These are phyloP conservation scores for Nemoura dubitans DNA, from an alignment of 2,888 invertebrate genomes.

Conservation along the genomic window DNA sequence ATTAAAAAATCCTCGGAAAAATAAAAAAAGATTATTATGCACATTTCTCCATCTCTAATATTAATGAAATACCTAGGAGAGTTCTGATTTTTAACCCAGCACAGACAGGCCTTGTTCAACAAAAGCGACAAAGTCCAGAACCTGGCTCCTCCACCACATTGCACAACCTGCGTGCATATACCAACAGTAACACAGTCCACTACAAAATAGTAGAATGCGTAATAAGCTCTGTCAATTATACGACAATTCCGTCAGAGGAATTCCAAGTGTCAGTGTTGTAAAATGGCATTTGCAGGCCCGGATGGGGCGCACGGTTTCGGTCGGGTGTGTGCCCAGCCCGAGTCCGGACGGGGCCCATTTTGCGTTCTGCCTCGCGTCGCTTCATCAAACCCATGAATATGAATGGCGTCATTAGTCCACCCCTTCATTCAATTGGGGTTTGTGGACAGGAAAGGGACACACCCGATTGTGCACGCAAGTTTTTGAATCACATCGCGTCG, in stretches of 20 bases:
- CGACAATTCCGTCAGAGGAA: background rate
- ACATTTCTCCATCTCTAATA: too few relatives aligned
- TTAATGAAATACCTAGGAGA: too few relatives aligned
- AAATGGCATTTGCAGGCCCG: conserved; percentile 4
- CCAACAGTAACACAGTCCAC: background rate
- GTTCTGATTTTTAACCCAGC: too few relatives aligned
- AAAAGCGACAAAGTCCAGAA: too few relatives aligned
- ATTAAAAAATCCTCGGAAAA: too few relatives aligned
- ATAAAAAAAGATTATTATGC: too few relatives aligned
- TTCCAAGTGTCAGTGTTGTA: conserved; percentile 16
- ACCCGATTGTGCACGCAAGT: conserved; percentile 22
- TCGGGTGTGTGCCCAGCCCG: too few relatives aligned
- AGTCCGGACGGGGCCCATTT: too few relatives aligned
- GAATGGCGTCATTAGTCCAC: conserved; percentile 47
- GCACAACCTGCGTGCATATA: background rate
- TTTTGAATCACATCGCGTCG: background rate
- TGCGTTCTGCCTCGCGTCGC: conserved; percentile 43
- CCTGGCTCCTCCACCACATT: background rate
- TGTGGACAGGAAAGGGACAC: conserved; percentile 37
- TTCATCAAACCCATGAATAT: conserved; percentile 49
- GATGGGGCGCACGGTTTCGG: background rate
- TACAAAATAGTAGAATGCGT: background rate
- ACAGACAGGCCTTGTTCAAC: too few relatives aligned
- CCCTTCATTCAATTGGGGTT: conserved; percentile 47
- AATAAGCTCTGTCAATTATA: background rate